These are phyloP conservation scores for Thripadectes ignobilis DNA, from an alignment of 2,797 vertebrate genomes.

Conservation along the genomic window DNA sequence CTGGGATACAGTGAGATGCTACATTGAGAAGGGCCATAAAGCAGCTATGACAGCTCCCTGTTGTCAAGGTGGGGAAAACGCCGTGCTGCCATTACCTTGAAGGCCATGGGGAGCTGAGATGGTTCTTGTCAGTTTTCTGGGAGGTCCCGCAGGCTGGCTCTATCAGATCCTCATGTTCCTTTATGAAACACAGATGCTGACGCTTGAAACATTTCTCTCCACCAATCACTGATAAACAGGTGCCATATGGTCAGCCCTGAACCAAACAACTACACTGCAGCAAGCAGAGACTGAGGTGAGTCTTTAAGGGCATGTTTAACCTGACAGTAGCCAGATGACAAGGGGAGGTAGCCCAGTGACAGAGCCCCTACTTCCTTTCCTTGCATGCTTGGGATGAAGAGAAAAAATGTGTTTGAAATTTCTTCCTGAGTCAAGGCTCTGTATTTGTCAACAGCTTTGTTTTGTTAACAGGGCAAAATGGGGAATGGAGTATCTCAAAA, in stretches of 20 bases:
- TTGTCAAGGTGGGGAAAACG: neutral
- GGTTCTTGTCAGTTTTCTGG: neutral
- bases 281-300: neutral
- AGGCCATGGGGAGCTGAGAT: neutral
- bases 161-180: neutral
- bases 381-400: neutral
- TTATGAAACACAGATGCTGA: constrained; percentile 33
- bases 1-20: neutral
- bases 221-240: neutral
- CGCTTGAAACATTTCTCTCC: neutral
- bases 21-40: neutral
- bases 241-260: neutral
- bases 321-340: neutral
- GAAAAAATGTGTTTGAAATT: neutral
- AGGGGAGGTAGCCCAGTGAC: neutral
- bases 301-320: neutral
- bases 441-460: neutral
- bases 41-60: neutral
- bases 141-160: neutral
- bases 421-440: neutral
- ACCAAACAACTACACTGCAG: neutral
- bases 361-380: neutral
- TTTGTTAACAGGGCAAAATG: neutral
- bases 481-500: neutral
- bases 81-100: neutral